Conservation (phyloP, 92 coral and sea anemone species). For the Zoanthus sociatus region DNA sequence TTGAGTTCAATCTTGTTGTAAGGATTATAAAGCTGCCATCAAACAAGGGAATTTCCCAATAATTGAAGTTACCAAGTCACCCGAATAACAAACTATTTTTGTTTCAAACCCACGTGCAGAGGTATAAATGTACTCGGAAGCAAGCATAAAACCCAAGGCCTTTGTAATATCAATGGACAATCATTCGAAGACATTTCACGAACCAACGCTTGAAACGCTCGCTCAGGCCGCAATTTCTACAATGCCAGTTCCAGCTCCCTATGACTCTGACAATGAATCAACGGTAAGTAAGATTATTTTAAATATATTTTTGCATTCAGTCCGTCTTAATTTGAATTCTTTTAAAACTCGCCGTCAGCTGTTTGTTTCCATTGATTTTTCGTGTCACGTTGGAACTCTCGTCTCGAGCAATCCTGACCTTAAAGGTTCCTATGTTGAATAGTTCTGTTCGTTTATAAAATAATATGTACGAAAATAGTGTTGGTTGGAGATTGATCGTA, state of each 20-base stretch:
- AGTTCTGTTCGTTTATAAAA: neutral
- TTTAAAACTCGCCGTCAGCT: conserved; percentile 4
- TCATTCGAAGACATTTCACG: neutral
- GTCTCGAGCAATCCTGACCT: too few relatives aligned
- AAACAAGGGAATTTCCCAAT: conserved; percentile 38
- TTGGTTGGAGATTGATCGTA: neutral
- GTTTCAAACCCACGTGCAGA: conserved; percentile 41
- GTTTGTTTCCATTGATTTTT: neutral
- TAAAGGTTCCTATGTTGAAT: neutral
- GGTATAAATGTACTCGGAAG: conserved; percentile 47
- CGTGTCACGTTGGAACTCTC: neutral
- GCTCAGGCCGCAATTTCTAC: conserved; percentile 44
- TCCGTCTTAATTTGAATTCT: neutral
- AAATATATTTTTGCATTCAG: neutral
- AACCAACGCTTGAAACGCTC: conserved; percentile 36
- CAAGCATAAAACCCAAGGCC: conserved; percentile 13
- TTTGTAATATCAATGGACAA: conserved; percentile 41
- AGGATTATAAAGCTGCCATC: neutral
- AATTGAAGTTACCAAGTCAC: neutral
- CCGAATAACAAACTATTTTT: neutral
- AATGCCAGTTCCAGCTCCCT: conserved; percentile 85
- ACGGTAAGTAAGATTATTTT: conserved; percentile 63
- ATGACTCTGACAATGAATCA: conserved; percentile 88
- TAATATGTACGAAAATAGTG: neutral
- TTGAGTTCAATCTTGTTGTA: too few relatives aligned